Evolutionary conservation across 2,113 vertebrate genomes (phyloP), one percentile per base, ranked within the genome.

Genomic region (Toxostoma redivivum): DNA sequence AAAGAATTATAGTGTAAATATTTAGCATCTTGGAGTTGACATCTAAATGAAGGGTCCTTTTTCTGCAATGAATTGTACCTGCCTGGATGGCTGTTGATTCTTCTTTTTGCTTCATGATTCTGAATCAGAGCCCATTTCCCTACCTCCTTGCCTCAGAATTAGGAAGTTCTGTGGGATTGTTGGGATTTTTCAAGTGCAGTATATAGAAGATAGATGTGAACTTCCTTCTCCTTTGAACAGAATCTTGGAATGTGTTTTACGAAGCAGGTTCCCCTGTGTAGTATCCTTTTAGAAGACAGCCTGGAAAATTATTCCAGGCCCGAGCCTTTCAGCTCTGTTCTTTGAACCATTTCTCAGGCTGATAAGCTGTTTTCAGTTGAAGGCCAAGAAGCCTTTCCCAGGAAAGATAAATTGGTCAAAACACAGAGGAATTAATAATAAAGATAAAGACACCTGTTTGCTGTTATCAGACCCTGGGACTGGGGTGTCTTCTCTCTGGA

Each of bases 11-110:
- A 62, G 8, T 31, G 27, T 56, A 42, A 73, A 54, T 47, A 18
- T 12, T 57, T 23, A 72, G 50, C 11, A 73, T 61, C 42, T 81
- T 71, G 70, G 48, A 81, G 10, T 7, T 50, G 24, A 47, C 12
- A 18, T 25, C 79, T 70, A 58, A 83, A 66, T 23, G 7, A 66
- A 77, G 9, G 6, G 4, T 30, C 16, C 21, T 57, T 61, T 67
- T 54, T 72, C 61, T n/a, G 3, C 1, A 0, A 35, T 82, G 42
- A 66, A 35, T 31, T 66, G 33, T 3, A 2, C 0, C 1, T 37
- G 17, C 20, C 47, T 54, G 58, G 31, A 47, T 0, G 0, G 37
- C 42, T 47, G 23, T 61, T 69, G 19, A 13, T 53, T 86, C 54
- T 82, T 74, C n/a, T 42, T 5, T 0, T 60, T 42, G 38, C 30